Evolutionary conservation across 92 coral and sea anemone genomes (phyloP).

Genomic region (Actinostola sp.): DNA sequence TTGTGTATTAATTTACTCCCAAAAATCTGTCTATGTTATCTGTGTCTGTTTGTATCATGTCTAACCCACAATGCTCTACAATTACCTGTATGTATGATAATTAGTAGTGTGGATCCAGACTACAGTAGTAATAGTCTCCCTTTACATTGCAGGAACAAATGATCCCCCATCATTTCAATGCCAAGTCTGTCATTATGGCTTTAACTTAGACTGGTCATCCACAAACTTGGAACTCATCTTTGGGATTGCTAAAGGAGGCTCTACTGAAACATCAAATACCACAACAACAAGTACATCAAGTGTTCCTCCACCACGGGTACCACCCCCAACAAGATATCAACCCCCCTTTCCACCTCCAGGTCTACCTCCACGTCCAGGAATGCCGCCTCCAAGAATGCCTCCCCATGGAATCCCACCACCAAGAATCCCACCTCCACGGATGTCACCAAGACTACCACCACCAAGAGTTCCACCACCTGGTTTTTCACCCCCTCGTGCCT

Average conservation of each 20-base stretch:
- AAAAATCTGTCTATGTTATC: too few species aligned
- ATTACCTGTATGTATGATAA: too few species aligned
- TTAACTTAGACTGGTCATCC: slow-evolving; percentile 95
- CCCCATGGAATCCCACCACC: slow-evolving; percentile 38
- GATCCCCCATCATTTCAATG: slow-evolving; percentile 98
- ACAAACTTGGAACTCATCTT: slow-evolving; percentile 92
- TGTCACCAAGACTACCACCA: slow-evolving; percentile 31
- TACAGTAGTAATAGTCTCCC: too few species aligned
- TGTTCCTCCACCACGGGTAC: slow-evolving; percentile 21
- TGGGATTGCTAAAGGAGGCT: slow-evolving; percentile 49
- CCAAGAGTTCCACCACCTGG: slow-evolving; percentile 26
- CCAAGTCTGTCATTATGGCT: slow-evolving; percentile 88
- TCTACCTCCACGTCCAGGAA: slow-evolving; percentile 21
- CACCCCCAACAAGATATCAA: slow-evolving; percentile 29
- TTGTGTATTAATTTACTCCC: too few species aligned
- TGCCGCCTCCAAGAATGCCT: slow-evolving; percentile 47
- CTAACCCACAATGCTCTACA: too few species aligned
- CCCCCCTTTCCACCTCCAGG: slow-evolving; percentile 49
- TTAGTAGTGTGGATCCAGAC: too few species aligned
- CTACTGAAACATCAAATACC: slow-evolving; percentile 14
- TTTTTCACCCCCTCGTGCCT: neutral
- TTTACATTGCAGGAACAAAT: slow-evolving; percentile 67
- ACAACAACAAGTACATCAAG: slow-evolving; percentile 23
- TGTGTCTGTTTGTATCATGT: too few species aligned
- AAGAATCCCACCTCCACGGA: slow-evolving; percentile 37